Evolutionary conservation across 2,113 vertebrate genomes (phyloP).

Genomic region (Maccullochella peelii): DNA sequence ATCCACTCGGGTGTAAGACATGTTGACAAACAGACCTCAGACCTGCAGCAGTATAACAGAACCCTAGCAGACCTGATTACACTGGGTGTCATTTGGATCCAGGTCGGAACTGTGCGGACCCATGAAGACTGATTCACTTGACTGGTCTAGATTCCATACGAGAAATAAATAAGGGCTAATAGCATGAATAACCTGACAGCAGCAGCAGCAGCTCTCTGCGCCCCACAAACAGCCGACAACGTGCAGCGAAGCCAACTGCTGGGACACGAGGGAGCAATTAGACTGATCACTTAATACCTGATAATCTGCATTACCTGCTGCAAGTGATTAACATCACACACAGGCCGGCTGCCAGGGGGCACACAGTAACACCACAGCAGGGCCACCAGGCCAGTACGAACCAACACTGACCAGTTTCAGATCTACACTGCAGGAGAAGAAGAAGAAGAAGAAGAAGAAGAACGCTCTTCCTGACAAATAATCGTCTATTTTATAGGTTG

Average conservation of each 20-base stretch:
- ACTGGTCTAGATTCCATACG: too few relatives aligned
- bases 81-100: too few relatives aligned
- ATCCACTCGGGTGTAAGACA: background rate
- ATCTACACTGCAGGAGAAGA: background rate
- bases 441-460: background rate
- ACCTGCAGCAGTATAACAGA: background rate
- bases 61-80: too few relatives aligned
- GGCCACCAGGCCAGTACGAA: background rate
- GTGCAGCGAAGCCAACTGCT: conserved; percentile 19
- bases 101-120: too few relatives aligned
- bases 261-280: conserved; percentile 74
- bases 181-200: background rate
- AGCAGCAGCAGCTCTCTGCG: conserved; percentile 23
- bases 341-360: background rate
- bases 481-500: background rate
- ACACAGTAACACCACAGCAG: background rate
- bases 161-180: too few relatives aligned
- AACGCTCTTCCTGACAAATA: background rate
- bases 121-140: too few relatives aligned
- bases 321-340: conserved; percentile 45
- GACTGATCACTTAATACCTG: conserved; percentile 83
- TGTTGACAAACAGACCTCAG: background rate
- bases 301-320: conserved; percentile 75
- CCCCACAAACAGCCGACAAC: conserved; percentile 5
- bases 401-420: background rate